These are phyloP conservation scores for Drosophila mojavensis DNA, from an alignment of 1,140 invertebrate genomes.

Conservation along the genomic window DNA sequence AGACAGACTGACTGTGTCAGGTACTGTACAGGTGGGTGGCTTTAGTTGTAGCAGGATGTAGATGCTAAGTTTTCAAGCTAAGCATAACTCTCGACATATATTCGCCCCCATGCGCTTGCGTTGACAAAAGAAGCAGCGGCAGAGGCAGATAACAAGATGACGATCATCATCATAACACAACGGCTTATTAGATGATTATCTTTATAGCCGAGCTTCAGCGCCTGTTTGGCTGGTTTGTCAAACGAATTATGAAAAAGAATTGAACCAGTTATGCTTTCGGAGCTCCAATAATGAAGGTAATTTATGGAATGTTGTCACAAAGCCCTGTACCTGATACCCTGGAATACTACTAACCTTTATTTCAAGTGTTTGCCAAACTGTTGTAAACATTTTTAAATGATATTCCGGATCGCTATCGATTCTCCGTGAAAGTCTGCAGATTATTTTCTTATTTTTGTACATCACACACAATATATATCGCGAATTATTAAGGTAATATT, in stretches of 20 bases:
- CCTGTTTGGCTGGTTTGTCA: constrained; percentile 45
- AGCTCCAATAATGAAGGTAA: constrained; percentile 60
- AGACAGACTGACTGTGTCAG: not conserved
- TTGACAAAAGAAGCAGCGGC: constrained; percentile 33
- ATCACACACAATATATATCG: too few species aligned
- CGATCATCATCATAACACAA: constrained; percentile 64
- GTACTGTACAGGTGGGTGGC: constrained; percentile 49
- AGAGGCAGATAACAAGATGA: constrained; percentile 48
- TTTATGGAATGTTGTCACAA: not conserved
- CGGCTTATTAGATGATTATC: constrained; percentile 76
- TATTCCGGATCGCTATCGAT: too few species aligned
- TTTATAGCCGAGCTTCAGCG: constrained; percentile 50
- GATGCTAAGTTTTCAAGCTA: not conserved
- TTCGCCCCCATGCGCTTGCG: not conserved
- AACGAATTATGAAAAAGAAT: constrained; percentile 26
- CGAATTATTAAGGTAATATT: too few species aligned
- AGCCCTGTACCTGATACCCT: not conserved
- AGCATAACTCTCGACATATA: constrained; percentile 16
- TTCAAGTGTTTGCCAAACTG: too few species aligned
- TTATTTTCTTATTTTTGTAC: too few species aligned
- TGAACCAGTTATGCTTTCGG: constrained; percentile 30
- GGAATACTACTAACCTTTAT: too few species aligned
- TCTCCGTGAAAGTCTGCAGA: too few species aligned
- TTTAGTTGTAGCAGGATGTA: constrained; percentile 33
- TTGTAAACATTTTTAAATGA: too few species aligned